Evolutionary conservation across 2,888 invertebrate genomes (phyloP).

Genomic region (Celastrina argiolus): DNA sequence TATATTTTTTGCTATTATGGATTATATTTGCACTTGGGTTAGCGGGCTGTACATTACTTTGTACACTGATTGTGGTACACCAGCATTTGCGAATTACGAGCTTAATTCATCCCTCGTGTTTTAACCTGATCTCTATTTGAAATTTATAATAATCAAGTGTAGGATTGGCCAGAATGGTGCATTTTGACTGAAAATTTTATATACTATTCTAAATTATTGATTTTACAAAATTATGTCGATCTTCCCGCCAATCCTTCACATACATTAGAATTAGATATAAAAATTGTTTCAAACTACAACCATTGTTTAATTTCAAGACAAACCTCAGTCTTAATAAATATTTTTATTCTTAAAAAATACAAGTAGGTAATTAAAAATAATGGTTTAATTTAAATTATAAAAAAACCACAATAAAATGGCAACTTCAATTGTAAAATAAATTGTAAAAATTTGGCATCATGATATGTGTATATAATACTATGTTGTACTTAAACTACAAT

Average conservation of each 20-base stretch:
- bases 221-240: conserved; percentile 28
- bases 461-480: conserved; percentile 61
- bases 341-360: conserved; percentile 39
- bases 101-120: conserved; percentile 50
- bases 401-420: conserved; percentile 64
- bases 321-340: conserved; percentile 30
- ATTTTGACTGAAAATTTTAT: conserved; percentile 30
- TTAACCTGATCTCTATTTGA: conserved; percentile 65
- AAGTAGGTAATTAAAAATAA: conserved; percentile 38
- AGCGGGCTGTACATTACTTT: conserved; percentile 49
- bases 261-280: conserved; percentile 67
- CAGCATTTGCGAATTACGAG: conserved; percentile 45
- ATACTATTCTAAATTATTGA: conserved; percentile 25
- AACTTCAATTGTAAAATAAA: conserved; percentile 49
- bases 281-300: conserved; percentile 62
- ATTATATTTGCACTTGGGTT: conserved; percentile 67
- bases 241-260: conserved; percentile 55
- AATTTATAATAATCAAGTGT: conserved; percentile 63
- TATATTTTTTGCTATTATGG: conserved; percentile 69
- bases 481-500: conserved; percentile 48
- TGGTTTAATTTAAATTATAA: conserved; percentile 40
- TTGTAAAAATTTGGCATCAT: conserved; percentile 60
- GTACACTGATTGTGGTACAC: conserved; percentile 39
- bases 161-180: conserved; percentile 51
- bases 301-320: conserved; percentile 39